Evolutionary conservation across 2,113 vertebrate genomes (phyloP).

Genomic region (Nycticorax nycticorax): DNA sequence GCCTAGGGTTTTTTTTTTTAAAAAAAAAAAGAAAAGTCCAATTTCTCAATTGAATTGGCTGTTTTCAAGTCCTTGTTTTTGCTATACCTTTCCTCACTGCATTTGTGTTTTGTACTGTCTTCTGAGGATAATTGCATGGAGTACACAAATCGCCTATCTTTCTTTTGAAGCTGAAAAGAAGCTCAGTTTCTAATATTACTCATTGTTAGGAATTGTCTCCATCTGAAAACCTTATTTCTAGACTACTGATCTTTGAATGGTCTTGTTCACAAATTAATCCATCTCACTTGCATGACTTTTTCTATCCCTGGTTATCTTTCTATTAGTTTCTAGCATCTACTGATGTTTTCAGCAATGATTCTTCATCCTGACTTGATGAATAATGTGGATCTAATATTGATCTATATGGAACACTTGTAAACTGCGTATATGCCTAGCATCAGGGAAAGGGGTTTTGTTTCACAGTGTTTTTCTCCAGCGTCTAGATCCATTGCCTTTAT

Average conservation of each 20-base stretch:
- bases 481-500: not conserved
- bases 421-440: not conserved
- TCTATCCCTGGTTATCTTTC: not conserved
- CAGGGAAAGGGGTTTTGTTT: not conserved
- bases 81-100: not conserved
- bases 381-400: not conserved
- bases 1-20: no score
- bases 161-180: not conserved
- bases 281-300: not conserved
- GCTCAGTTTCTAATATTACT: not conserved
- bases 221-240: not conserved
- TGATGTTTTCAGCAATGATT: not conserved
- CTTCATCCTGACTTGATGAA: not conserved
- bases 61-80: not conserved
- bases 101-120: not conserved
- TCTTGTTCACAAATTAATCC: not conserved
- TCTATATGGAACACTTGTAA: not conserved
- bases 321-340: not conserved
- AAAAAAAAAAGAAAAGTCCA: fast-evolving
- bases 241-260: not conserved
- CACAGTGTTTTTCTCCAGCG: not conserved
- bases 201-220: not conserved
- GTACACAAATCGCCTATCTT: not conserved
- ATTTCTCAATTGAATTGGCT: not conserved
- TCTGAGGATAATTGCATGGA: not conserved